Percentiles rank a stretch among this genome's conserved stretches.
Evolutionary conservation across 2,797 vertebrate species (phyloP).

Genomic region (Helarctos malayanus): DNA sequence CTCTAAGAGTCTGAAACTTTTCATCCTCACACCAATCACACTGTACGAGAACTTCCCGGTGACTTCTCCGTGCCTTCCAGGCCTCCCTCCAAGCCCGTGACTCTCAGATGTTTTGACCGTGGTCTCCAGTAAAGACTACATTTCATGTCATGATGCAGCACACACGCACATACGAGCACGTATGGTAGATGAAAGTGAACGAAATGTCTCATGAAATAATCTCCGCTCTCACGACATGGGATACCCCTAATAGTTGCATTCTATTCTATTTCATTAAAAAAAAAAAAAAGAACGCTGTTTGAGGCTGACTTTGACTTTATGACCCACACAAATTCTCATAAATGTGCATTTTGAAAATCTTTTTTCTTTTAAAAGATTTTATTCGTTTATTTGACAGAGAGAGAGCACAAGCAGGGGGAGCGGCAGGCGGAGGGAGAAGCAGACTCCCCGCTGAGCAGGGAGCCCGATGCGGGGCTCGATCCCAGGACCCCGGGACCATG

Average conservation of each 20-base stretch:
- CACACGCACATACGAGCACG: background rate
- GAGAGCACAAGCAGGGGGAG: too few species aligned
- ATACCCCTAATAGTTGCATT: background rate
- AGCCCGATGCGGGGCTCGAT: too few species aligned
- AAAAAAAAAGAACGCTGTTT: background rate
- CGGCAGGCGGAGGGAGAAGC: too few species aligned
- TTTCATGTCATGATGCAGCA: background rate
- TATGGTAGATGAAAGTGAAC: background rate
- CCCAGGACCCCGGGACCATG: too few species aligned
- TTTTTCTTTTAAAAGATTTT: too few species aligned
- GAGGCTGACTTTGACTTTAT: background rate
- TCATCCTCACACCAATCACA: background rate
- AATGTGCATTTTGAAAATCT: conserved; percentile 24
- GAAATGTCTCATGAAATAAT: background rate
- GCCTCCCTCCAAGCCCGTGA: background rate
- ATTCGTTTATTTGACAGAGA: too few species aligned
- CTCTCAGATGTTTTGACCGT: background rate
- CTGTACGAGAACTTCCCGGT: background rate
- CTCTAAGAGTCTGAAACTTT: background rate
- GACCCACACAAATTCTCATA: background rate
- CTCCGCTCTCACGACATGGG: background rate
- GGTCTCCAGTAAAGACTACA: background rate
- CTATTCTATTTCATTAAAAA: background rate
- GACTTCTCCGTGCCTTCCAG: background rate
- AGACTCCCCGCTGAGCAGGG: too few species aligned